Percentiles rank a stretch among this genome's conserved stretches.
Conservation (phyloP, 2,113 vertebrate genomes). For the Cavia aperea region DNA sequence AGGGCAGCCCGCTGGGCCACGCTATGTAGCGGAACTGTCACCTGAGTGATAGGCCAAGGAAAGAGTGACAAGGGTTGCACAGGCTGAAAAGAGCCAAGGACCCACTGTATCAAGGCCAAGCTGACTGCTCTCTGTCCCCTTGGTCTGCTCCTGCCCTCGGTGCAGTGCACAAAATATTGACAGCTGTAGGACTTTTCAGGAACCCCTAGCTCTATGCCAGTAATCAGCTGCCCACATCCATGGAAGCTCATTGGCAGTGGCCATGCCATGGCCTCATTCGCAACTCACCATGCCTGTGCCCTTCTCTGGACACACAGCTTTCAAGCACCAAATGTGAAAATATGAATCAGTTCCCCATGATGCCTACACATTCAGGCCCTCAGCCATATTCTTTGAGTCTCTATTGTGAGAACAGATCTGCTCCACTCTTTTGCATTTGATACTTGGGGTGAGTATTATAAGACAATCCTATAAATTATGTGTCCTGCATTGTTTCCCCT, state of each 20-base stretch:
- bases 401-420: no score
- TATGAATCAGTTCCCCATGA: background rate
- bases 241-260: accelerated
- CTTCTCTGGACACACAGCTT: background rate
- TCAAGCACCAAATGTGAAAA: background rate
- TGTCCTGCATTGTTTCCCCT: no score
- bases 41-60: background rate
- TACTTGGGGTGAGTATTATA: no score
- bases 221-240: background rate
- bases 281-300: background rate
- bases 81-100: background rate
- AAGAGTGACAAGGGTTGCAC: background rate
- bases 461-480: no score
- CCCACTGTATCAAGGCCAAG: background rate
- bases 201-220: background rate
- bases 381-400: no score
- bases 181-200: background rate
- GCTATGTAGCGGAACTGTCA: background rate
- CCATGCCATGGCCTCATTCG: accelerated
- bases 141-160: background rate
- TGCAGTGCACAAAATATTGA: background rate
- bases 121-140: background rate
- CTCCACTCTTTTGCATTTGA: no score
- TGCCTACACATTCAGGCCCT: no score
- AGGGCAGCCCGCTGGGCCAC: background rate